phyloP scores from a whole-genome alignment of 2,113 vertebrate genomes.

The Microcebus murinus region DNA sequence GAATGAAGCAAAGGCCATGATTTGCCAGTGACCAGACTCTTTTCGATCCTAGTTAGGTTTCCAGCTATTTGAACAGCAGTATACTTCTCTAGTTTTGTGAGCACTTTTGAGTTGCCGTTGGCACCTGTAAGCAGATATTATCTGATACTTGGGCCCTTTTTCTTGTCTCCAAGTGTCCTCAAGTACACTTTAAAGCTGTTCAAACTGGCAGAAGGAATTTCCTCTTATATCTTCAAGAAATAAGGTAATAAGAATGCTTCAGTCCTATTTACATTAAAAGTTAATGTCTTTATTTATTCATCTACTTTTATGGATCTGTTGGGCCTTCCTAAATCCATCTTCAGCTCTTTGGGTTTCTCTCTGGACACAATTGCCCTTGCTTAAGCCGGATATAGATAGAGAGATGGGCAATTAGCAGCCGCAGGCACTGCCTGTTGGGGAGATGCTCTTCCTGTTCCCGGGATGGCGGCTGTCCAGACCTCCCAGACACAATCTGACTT shows the following conservation, averaged over 20 bases:
- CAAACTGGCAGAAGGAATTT: slow-evolving; percentile 67
- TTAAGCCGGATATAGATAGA: background rate
- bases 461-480: slow-evolving; percentile 56
- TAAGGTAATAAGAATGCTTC: slow-evolving; percentile 54
- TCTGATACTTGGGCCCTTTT: slow-evolving; percentile 53
- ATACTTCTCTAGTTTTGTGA: background rate
- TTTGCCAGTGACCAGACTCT: background rate
- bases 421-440: background rate
- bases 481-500: slow-evolving; percentile 1
- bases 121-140: slow-evolving; percentile 56
- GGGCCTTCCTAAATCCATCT: slow-evolving; percentile 55
- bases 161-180: slow-evolving; percentile 63
- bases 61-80: background rate
- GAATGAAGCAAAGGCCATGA: too few species aligned
- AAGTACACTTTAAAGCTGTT: slow-evolving; percentile 69
- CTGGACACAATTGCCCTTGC: slow-evolving; percentile 31
- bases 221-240: slow-evolving; percentile 64
- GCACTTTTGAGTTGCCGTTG: slow-evolving; percentile 22
- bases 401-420: slow-evolving; percentile 57
- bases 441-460: slow-evolving; percentile 49
- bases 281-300: slow-evolving; percentile 78
- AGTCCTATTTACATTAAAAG: slow-evolving; percentile 75
- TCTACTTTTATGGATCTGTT: slow-evolving; percentile 64
- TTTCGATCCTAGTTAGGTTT: background rate
- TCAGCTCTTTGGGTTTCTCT: slow-evolving; percentile 62